phyloP scores from a whole-genome alignment of 2,888 invertebrate species.

The Salpingus planirostris region DNA sequence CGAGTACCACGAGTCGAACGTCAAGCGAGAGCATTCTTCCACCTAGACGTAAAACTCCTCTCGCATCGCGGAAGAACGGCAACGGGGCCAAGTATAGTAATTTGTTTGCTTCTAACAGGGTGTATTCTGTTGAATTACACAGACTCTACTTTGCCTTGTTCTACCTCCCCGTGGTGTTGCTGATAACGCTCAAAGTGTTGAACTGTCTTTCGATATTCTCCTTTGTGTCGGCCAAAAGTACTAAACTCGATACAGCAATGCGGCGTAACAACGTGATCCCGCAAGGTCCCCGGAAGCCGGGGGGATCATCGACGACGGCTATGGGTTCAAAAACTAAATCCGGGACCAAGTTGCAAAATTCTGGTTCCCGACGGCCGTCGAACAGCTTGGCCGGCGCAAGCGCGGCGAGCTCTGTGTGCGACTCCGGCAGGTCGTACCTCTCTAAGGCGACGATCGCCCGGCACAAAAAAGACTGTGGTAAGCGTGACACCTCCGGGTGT shows the following conservation, averaged over 20 bases:
- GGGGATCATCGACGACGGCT: background rate
- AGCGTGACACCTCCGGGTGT: conserved; percentile 1
- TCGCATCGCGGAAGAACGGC: no score
- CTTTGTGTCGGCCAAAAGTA: background rate
- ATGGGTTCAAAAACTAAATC: conserved; percentile 4
- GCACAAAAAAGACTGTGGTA: conserved; percentile 4
- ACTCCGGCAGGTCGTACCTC: conserved; percentile 2
- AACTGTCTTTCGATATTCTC: background rate
- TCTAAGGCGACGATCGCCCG: conserved; percentile 2
- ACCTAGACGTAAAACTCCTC: no score
- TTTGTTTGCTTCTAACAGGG: no score
- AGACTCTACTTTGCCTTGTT: background rate
- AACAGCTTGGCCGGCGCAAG: background rate
- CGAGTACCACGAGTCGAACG: no score
- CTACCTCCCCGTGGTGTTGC: background rate
- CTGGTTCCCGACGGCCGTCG: conserved; percentile 1
- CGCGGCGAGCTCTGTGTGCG: conserved; percentile 1
- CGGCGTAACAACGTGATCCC: background rate
- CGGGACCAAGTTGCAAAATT: conserved; percentile 1
- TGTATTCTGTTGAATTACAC: background rate
- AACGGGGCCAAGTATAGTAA: no score
- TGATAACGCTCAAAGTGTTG: background rate
- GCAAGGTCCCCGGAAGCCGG: conserved; percentile 1
- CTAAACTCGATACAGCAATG: background rate
- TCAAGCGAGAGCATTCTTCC: no score